Base-by-base conservation (phyloP, 2,797 vertebrate genomes). In the Girardinus metallicus region DNA sequence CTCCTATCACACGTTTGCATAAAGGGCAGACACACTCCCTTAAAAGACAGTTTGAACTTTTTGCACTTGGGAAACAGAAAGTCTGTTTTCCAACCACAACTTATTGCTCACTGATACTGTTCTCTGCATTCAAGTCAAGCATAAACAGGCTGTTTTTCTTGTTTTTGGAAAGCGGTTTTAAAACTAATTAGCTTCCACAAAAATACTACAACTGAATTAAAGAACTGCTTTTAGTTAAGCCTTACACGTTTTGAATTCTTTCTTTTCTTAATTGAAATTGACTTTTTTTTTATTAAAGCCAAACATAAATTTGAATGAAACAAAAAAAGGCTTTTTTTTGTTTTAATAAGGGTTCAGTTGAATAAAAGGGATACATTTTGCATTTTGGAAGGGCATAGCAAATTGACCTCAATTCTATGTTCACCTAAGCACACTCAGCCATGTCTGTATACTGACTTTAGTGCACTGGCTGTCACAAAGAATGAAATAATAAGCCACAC, bases 381-480 rank as follows among this genome's bases (percentile, higher is more conserved):
- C 26, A 70, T 70, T 26, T 41, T 70, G 12, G 66, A 68, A 41
- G 11, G 39, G 21, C 66, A 70, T 41, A 41, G 23, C 39, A 41
- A 26, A 13, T 68, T n/a, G 43, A 70, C 6, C 11, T 70, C 11
- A 43, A 12, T 26, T 41, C 39, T 23, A 13, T 70, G 66, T 70
- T 81, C 71, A 43, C 75, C 77, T 82, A 76, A 81, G 79, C 75
- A 81, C 84, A 49, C 73, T 73, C 64, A 68, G 66, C 43, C 77
- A 62, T 57, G 55, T 68, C 66, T 82, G 72, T 75, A 84, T 76
- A 83, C 74, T 64, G 60, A 79, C 80, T 77, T 81, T 83, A 77
- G 80, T 80, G 78, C 78, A 79, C 80, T 79, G n/a, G 76, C 83
- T 85, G 83, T 88, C 88, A 82, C 70, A 75, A 57, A 31, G 77